A percentile compares a stretch with the other conserved stretches of the same genome.
Evolutionary conservation across 2,888 invertebrate genomes (phyloP).

Genomic region (Eupithecia vulgata): DNA sequence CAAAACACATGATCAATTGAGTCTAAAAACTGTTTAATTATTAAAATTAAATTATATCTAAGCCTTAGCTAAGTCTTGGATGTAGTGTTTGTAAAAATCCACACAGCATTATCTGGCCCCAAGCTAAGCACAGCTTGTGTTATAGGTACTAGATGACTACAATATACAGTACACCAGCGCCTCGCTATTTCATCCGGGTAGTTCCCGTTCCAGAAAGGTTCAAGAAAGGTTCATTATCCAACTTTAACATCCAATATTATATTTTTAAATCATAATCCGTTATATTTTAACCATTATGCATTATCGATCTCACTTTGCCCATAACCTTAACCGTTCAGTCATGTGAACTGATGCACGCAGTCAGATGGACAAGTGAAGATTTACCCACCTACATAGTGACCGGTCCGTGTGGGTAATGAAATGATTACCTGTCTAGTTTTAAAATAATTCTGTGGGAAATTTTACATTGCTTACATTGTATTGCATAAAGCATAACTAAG

Average conservation of each 20-base stretch:
- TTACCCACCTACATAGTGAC: slow-evolving; percentile 67
- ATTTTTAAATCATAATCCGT: not conserved
- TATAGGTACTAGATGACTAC: too few species aligned
- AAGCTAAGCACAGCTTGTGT: too few species aligned
- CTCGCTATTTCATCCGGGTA: too few species aligned
- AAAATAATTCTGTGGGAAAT: slow-evolving; percentile 36
- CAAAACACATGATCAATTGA: not conserved
- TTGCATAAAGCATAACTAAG: not conserved
- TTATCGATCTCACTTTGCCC: slow-evolving; percentile 25
- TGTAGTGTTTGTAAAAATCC: too few species aligned
- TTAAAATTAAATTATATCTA: too few species aligned
- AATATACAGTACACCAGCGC: too few species aligned
- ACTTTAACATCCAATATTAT: too few species aligned
- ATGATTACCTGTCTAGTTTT: slow-evolving; percentile 28
- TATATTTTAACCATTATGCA: not conserved
- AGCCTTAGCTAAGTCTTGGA: too few species aligned
- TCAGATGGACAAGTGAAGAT: slow-evolving; percentile 71
- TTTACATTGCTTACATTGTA: slow-evolving; percentile 4
- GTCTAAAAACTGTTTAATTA: too few species aligned
- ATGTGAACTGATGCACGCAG: slow-evolving; percentile 73
- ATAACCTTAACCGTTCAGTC: slow-evolving; percentile 57
- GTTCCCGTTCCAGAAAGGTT: too few species aligned
- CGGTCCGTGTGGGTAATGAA: slow-evolving; percentile 45
- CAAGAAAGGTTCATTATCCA: too few species aligned
- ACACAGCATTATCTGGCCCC: too few species aligned